These are phyloP conservation scores for Caenorhabditis japonica DNA, from an alignment of 2,888 invertebrate genomes.

Conservation along the genomic window DNA sequence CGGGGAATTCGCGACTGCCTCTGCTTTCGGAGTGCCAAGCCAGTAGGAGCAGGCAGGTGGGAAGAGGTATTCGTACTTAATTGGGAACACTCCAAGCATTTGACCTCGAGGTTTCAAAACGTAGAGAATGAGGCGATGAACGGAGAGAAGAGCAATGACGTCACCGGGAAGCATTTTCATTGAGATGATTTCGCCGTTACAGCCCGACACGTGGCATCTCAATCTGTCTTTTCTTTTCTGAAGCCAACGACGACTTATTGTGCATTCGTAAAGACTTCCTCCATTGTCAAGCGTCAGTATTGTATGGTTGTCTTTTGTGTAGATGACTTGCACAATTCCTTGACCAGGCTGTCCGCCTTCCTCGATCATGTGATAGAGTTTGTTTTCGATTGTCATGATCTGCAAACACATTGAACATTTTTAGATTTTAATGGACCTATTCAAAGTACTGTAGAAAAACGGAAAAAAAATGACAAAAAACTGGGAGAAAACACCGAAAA, in stretches of 20 bases:
- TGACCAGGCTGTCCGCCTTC: conserved; percentile 89
- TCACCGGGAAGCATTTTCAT: conserved; percentile 58
- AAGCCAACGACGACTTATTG: conserved; percentile 13
- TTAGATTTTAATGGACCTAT: too few species aligned
- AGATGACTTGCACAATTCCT: conserved; percentile 86
- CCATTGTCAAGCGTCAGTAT: conserved; percentile 34
- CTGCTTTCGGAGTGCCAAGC: conserved; percentile 30
- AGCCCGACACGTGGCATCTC: conserved; percentile 87
- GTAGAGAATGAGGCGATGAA: conserved; percentile 64
- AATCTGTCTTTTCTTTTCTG: conserved; percentile 19
- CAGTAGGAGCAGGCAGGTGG: conserved; percentile 93
- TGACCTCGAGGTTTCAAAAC: conserved; percentile 52
- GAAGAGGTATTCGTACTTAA: conserved; percentile 81
- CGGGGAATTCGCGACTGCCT: conserved; percentile 10
- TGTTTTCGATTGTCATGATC: conserved; percentile 38
- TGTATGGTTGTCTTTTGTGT: conserved; percentile 79
- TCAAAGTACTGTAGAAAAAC: too few species aligned
- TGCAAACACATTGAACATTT: neutral
- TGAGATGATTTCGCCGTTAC: conserved; percentile 85
- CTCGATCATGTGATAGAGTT: conserved; percentile 46
- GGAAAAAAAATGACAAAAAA: too few species aligned
- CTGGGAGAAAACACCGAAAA: too few species aligned
- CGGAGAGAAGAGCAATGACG: conserved; percentile 68
- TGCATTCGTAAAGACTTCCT: conserved; percentile 29
- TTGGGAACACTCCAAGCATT: conserved; percentile 56